phyloP scores from a whole-genome alignment of 2,888 invertebrate genomes.

The Tenthredo notha region DNA sequence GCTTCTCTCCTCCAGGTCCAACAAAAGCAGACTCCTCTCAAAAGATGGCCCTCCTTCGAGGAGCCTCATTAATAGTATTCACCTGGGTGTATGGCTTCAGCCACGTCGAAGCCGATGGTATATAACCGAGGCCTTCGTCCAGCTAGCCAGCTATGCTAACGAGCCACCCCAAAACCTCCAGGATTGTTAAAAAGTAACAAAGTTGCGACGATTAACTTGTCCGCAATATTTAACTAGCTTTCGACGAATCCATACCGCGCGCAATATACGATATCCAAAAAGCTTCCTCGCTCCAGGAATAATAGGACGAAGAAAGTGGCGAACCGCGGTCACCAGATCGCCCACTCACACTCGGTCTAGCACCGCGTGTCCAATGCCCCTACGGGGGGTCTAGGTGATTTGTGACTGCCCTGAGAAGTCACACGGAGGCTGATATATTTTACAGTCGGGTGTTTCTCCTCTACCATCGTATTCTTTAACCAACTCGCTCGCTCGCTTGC shows the following conservation, averaged over 20 bases:
- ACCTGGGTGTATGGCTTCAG: constrained; percentile 64
- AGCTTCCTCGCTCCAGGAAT: constrained; percentile 21
- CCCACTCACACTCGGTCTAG: constrained; percentile 48
- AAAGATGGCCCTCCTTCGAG: constrained; percentile 47
- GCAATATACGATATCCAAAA: constrained; percentile 12
- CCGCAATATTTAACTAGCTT: constrained; percentile 26
- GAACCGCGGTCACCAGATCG: constrained; percentile 4
- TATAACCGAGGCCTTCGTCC: background rate
- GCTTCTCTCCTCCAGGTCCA: constrained; percentile 68
- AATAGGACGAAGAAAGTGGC: constrained; percentile 42
- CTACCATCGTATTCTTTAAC: constrained; percentile 53
- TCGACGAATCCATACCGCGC: background rate
- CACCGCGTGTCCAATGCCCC: constrained; percentile 64
- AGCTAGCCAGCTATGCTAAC: constrained; percentile 34
- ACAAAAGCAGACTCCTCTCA: constrained; percentile 69
- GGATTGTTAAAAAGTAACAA: background rate
- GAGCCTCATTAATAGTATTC: constrained; percentile 76
- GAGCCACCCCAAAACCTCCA: background rate
- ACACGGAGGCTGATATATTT: constrained; percentile 78
- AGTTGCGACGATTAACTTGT: constrained; percentile 26
- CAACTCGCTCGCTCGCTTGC: constrained; percentile 48
- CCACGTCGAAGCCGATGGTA: constrained; percentile 53
- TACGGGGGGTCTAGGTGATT: constrained; percentile 78
- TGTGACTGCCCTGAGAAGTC: constrained; percentile 77
- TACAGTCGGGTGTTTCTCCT: constrained; percentile 72